Percentiles rank a stretch among this genome's conserved stretches.
These are phyloP conservation scores for Pecten maximus DNA, from an alignment of 2,888 invertebrate species.

Conservation along the genomic window DNA sequence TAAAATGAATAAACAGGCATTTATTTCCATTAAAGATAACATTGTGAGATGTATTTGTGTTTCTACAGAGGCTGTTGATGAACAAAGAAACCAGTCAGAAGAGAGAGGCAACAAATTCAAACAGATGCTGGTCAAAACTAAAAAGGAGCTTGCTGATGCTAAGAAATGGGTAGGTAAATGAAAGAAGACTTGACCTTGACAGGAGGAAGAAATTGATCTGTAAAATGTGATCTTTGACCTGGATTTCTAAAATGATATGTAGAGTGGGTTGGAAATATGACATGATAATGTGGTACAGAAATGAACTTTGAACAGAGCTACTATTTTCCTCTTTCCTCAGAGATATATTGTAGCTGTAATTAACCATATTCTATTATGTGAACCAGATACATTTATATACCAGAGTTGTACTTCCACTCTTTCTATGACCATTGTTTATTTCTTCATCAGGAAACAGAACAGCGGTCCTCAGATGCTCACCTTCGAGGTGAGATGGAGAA, in stretches of 20 bases:
- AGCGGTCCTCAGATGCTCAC: conserved; percentile 77
- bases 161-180: conserved; percentile 76
- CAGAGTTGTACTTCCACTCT: too few relatives aligned
- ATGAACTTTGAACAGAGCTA: too few relatives aligned
- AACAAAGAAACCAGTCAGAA: conserved; percentile 79
- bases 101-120: conserved; percentile 81
- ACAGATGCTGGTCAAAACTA: conserved; percentile 86
- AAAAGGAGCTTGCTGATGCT: conserved; percentile 85
- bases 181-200: neutral
- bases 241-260: neutral
- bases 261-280: too few relatives aligned
- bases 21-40: too few relatives aligned
- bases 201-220: neutral
- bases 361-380: too few relatives aligned
- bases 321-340: too few relatives aligned
- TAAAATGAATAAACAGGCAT: too few relatives aligned
- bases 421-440: too few relatives aligned
- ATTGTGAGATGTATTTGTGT: neutral
- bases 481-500: conserved; percentile 85
- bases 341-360: too few relatives aligned
- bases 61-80: conserved; percentile 76
- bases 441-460: conserved; percentile 76
- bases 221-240: neutral
- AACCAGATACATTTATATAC: too few relatives aligned
- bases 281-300: too few relatives aligned